A percentile compares a stretch with the other conserved stretches of the same genome.
phyloP scores from a whole-genome alignment of 2,113 vertebrate species.

The Notothenia coriiceps region DNA sequence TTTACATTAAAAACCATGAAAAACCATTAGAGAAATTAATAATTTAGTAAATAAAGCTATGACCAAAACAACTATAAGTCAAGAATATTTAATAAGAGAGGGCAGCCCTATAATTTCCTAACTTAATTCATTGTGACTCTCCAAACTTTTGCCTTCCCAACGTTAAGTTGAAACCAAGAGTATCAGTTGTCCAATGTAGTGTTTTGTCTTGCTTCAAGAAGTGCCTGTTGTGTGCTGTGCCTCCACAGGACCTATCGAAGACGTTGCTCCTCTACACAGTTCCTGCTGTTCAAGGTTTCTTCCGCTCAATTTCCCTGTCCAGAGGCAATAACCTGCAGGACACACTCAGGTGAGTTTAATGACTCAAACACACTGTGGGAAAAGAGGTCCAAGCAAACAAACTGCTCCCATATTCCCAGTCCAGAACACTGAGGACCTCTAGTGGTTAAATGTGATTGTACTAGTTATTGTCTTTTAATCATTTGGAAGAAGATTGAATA shows the following conservation, averaged over 20 bases:
- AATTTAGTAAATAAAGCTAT: too few species aligned
- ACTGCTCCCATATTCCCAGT: not conserved
- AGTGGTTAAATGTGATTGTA: slow-evolving; percentile 54
- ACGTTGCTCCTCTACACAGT: slow-evolving; percentile 96
- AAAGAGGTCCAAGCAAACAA: not conserved
- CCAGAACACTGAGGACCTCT: slow-evolving; percentile 55
- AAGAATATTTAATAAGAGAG: too few species aligned
- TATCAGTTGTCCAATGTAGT: not conserved
- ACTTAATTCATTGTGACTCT: not conserved
- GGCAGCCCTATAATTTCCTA: not conserved
- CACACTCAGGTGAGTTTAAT: slow-evolving; percentile 90
- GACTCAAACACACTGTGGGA: not conserved
- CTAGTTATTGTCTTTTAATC: not conserved
- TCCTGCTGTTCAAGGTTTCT: slow-evolving; percentile 98
- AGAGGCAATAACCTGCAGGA: slow-evolving; percentile 98
- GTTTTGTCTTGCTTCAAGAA: not conserved
- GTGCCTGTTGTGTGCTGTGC: slow-evolving; percentile 13
- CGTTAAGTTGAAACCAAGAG: not conserved
- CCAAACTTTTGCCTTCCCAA: not conserved
- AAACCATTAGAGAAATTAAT: too few species aligned
- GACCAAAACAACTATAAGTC: too few species aligned
- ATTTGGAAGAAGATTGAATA: not conserved
- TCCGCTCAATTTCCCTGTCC: slow-evolving; percentile 97
- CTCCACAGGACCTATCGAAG: slow-evolving; percentile 93
- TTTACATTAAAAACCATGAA: too few species aligned